Conservation (phyloP, 30 jellyfish, hydroid and myxozoan species). For the Aurelia aurita region DNA sequence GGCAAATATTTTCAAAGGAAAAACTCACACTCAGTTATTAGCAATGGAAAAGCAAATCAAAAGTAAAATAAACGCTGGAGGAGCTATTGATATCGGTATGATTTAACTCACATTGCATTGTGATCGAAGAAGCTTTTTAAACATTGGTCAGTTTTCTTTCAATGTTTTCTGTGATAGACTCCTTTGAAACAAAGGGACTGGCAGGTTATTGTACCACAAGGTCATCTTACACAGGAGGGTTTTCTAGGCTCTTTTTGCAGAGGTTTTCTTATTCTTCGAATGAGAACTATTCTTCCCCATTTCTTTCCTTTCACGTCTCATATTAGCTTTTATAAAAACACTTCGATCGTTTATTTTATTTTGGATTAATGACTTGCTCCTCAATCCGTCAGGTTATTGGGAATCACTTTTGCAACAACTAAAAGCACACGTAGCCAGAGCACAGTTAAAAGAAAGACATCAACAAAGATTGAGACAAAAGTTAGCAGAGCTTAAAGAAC, state of each 20-base stretch:
- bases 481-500: constrained; percentile 76
- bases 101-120: not conserved
- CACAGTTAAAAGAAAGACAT: constrained; percentile 92
- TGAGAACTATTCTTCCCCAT: no score
- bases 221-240: no score
- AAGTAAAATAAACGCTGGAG: constrained; percentile 90
- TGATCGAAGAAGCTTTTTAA: no score
- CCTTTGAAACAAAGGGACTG: no score
- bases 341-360: not conserved
- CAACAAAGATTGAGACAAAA: constrained; percentile 73
- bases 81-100: constrained; percentile 95
- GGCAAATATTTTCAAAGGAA: constrained; percentile 75
- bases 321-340: no score
- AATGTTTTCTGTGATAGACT: no score
- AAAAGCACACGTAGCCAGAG: constrained; percentile 91
- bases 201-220: no score
- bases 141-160: no score
- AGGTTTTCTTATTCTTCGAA: no score
- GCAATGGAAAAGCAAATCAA: constrained; percentile 92
- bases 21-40: constrained; percentile 79
- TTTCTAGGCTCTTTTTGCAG: no score
- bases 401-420: constrained; percentile 90
- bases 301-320: no score
- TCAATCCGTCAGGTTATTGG: constrained; percentile 85
- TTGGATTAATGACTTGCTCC: not conserved